Percentiles rank a stretch among this genome's conserved stretches.
phyloP scores from a whole-genome alignment of 2,113 vertebrate genomes.

The Tyrannus savana region DNA sequence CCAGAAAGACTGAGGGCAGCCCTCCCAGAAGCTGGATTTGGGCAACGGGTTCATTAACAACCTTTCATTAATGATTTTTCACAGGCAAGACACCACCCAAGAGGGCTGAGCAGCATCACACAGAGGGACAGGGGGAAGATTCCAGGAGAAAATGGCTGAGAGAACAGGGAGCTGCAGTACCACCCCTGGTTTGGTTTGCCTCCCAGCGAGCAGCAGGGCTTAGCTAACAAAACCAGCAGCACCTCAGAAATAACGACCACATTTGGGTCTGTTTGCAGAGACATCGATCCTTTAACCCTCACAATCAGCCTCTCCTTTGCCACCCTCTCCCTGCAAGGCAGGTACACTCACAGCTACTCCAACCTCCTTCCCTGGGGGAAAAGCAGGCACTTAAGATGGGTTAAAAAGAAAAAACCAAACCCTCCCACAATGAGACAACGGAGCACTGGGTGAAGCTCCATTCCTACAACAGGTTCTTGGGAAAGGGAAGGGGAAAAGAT shows the following conservation, averaged over 20 bases:
- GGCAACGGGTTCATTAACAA: background rate
- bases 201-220: background rate
- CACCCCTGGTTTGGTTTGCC: background rate
- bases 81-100: background rate
- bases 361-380: background rate
- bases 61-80: background rate
- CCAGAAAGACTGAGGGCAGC: background rate
- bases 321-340: background rate
- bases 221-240: background rate
- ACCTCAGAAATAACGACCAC: background rate
- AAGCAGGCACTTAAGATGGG: background rate
- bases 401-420: background rate
- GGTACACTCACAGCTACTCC: background rate
- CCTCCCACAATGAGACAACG: accelerated
- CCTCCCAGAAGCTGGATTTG: background rate
- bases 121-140: background rate
- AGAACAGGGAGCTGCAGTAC: background rate
- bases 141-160: background rate
- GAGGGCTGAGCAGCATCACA: background rate
- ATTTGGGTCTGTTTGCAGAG: background rate
- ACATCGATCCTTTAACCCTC: background rate
- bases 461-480: background rate
- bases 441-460: accelerated
- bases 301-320: background rate
- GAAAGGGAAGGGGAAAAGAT: background rate